Conservation (phyloP, 1,140 invertebrate species). For the Meloidogyne floridensis region DNA sequence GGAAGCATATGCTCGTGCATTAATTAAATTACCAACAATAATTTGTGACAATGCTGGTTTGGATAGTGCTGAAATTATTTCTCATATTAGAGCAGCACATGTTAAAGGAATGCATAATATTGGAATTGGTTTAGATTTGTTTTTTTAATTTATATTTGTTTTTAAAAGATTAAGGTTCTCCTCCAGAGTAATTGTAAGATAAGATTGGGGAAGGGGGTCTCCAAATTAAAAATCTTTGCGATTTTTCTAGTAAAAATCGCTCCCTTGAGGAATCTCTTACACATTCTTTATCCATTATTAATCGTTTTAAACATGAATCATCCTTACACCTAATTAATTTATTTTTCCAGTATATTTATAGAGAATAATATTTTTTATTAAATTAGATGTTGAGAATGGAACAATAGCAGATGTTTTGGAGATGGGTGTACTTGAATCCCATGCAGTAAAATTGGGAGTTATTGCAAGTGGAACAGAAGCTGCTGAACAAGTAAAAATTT, state of each 20-base stretch:
- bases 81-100: slow-evolving; percentile 85
- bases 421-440: slow-evolving; percentile 92
- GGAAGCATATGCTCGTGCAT: slow-evolving; percentile 90
- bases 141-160: no score
- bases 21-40: slow-evolving; percentile 82
- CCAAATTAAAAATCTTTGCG: no score
- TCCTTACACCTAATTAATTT: no score
- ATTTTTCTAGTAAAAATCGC: no score
- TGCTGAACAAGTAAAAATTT: slow-evolving; percentile 74
- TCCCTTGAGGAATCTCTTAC: no score
- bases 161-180: no score
- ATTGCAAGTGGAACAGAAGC: slow-evolving; percentile 91
- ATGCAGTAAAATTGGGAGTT: slow-evolving; percentile 92
- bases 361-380: slow-evolving; percentile 10
- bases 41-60: slow-evolving; percentile 98
- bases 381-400: slow-evolving; percentile 68
- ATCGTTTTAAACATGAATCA: no score
- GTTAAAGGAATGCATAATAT: slow-evolving; percentile 76
- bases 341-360: not conserved
- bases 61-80: slow-evolving; percentile 90
- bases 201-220: no score
- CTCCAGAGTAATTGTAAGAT: no score
- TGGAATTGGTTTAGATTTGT: slow-evolving; percentile 76
- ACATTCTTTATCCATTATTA: no score
- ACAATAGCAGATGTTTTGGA: slow-evolving; percentile 77